Evolutionary conservation across 2,888 invertebrate species (phyloP).

Genomic region (Chromoteleia sp.): DNA sequence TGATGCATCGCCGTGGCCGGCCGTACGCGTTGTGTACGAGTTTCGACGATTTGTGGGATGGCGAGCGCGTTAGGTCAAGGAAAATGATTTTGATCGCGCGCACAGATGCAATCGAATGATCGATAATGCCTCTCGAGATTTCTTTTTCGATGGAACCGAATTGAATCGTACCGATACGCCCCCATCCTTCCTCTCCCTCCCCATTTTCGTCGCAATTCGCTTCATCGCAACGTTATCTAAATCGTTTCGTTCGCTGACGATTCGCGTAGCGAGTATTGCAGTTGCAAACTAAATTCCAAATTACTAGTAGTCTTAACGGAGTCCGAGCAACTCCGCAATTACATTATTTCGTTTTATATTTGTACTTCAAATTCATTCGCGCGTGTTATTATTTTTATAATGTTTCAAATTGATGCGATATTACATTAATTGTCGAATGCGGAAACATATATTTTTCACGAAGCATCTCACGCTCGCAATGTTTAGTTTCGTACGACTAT

Average conservation of each 20-base stretch:
- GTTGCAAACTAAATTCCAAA: constrained; percentile 19
- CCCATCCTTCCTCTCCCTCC: not conserved
- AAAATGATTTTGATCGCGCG: constrained; percentile 57
- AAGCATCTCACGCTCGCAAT: too few relatives aligned
- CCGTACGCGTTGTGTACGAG: constrained; percentile 14
- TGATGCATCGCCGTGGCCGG: constrained; percentile 34
- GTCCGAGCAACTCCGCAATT: not conserved
- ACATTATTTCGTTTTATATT: not conserved
- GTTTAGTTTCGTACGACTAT: too few relatives aligned
- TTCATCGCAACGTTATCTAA: constrained; percentile 18
- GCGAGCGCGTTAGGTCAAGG: constrained; percentile 53
- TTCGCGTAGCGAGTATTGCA: constrained; percentile 2
- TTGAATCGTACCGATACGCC: constrained; percentile 35
- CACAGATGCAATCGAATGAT: constrained; percentile 36
- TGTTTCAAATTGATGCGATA: too few relatives aligned
- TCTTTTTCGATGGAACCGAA: constrained; percentile 37
- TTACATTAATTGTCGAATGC: too few relatives aligned
- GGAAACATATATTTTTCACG: too few relatives aligned
- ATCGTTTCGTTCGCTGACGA: constrained; percentile 13
- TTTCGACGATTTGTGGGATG: constrained; percentile 43
- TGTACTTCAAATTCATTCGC: too few relatives aligned
- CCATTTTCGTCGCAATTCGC: constrained; percentile 31
- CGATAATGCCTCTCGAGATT: constrained; percentile 37
- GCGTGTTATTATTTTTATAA: too few relatives aligned
- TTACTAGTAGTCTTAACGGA: constrained; percentile 12